Evolutionary conservation across 2,888 invertebrate genomes (phyloP).

Genomic region (Cosmorhoe ocellata): DNA sequence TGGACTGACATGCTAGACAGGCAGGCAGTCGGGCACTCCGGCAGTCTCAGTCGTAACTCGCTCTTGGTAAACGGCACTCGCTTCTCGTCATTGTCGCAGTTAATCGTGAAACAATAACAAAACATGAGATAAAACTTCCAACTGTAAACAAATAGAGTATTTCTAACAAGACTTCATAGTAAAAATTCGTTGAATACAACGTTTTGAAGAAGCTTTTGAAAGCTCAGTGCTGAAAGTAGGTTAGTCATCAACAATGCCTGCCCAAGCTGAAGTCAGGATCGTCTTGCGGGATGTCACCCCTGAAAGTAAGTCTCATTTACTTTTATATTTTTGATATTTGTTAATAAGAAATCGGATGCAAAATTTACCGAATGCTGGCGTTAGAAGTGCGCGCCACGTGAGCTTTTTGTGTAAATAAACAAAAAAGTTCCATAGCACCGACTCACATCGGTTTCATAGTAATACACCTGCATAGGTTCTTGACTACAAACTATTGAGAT

Average conservation of each 20-base stretch:
- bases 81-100: slow-evolving; percentile 12
- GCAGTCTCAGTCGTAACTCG: slow-evolving; percentile 37
- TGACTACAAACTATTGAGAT: too few species aligned
- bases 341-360: too few species aligned
- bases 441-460: too few species aligned
- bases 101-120: slow-evolving; percentile 23
- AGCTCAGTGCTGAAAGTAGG: slow-evolving; percentile 24
- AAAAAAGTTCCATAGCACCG: too few species aligned
- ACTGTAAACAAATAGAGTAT: slow-evolving; percentile 1
- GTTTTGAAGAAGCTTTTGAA: slow-evolving; percentile 17
- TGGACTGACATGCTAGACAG: slow-evolving; percentile 1
- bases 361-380: too few species aligned
- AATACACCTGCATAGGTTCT: too few species aligned
- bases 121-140: slow-evolving; percentile 44
- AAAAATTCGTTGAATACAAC: not conserved
- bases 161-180: not conserved
- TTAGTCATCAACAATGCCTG: slow-evolving; percentile 60
- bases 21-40: not conserved
- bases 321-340: too few species aligned
- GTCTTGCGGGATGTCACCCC: slow-evolving; percentile 70
- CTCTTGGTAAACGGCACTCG: slow-evolving; percentile 38
- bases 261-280: slow-evolving; percentile 60
- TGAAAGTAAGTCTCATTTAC: slow-evolving; percentile 65
- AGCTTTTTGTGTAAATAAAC: not conserved
- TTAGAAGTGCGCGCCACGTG: not conserved